Evolutionary conservation across 2,797 vertebrate species (phyloP).

Genomic region (Melanotaenia pygmaea): DNA sequence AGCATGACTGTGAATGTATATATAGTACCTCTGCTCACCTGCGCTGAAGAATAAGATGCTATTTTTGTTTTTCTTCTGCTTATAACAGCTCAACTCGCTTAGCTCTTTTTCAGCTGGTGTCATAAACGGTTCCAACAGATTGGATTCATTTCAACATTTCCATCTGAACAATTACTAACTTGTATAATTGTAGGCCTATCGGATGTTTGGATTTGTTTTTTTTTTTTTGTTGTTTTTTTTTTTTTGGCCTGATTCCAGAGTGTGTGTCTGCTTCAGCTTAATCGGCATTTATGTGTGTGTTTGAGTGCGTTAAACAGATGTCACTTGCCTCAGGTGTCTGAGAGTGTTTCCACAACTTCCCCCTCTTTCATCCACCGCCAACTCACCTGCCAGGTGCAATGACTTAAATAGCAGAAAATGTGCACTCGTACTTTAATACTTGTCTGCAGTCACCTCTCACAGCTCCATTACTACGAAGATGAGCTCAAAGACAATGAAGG

Average conservation of each 20-base stretch:
- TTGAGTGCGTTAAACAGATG: conserved; percentile 64
- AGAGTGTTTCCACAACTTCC: conserved; percentile 72
- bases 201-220: conserved; percentile 51
- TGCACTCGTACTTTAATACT: conserved; percentile 59
- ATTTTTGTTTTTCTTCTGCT: conserved; percentile 33
- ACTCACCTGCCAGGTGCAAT: conserved; percentile 79
- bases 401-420: conserved; percentile 68
- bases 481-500: conserved; percentile 34
- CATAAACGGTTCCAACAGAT: conserved; percentile 54
- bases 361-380: conserved; percentile 74
- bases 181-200: conserved; percentile 63
- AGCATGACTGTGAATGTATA: conserved; percentile 26
- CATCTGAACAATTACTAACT: conserved; percentile 47
- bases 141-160: conserved; percentile 63
- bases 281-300: conserved; percentile 2
- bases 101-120: conserved; percentile 64
- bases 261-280: conserved; percentile 14
- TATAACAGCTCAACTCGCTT: conserved; percentile 39
- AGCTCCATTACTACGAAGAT: conserved; percentile 48
- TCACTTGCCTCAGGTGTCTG: conserved; percentile 73
- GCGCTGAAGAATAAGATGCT: conserved; percentile 30
- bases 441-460: conserved; percentile 37
- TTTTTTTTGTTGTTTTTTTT: conserved; percentile 40
- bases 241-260: conserved; percentile 50
- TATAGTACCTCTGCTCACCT: conserved; percentile 26